Percentiles rank a stretch among this genome's conserved stretches.
phyloP scores from a whole-genome alignment of 53 echinoderm and acorn worm genomes.

The Crossaster papposus region DNA sequence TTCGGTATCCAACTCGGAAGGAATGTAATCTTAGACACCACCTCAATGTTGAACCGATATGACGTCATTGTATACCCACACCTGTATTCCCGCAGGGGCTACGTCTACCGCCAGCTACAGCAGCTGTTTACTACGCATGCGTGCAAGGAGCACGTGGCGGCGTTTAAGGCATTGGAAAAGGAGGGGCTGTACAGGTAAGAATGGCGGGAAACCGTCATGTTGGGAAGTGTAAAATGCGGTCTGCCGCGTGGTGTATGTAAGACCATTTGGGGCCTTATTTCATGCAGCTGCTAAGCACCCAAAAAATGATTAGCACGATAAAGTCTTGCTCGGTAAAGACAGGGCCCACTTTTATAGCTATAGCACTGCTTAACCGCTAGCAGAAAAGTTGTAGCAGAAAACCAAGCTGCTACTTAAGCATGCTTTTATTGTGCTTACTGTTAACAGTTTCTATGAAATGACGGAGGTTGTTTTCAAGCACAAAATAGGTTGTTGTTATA shows the following conservation, averaged over 20 bases:
- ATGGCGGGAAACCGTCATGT: neutral
- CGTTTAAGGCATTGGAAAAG: constrained; percentile 79
- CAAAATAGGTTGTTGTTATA: too few relatives aligned
- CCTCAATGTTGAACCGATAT: neutral
- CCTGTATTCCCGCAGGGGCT: constrained; percentile 70
- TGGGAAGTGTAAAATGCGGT: neutral
- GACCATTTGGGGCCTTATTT: too few relatives aligned
- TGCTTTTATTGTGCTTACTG: too few relatives aligned
- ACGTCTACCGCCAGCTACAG: constrained; percentile 86
- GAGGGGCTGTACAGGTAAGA: constrained; percentile 88
- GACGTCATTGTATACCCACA: constrained; percentile 41
- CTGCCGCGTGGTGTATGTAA: neutral
- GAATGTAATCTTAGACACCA: neutral
- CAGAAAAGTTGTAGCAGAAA: too few relatives aligned
- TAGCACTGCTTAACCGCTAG: too few relatives aligned
- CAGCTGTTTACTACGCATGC: constrained; percentile 89
- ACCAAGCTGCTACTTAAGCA: too few relatives aligned
- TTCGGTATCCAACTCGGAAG: neutral
- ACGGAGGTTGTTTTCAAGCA: too few relatives aligned
- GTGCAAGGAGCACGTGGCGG: constrained; percentile 83
- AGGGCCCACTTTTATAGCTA: too few relatives aligned
- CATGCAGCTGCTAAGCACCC: too few relatives aligned
- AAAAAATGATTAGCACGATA: too few relatives aligned
- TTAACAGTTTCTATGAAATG: too few relatives aligned
- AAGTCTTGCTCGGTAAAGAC: too few relatives aligned